A percentile compares a stretch with the other conserved stretches of the same genome.
Conservation (phyloP, 2,113 vertebrate species). For the Oreochromis aureus region DNA sequence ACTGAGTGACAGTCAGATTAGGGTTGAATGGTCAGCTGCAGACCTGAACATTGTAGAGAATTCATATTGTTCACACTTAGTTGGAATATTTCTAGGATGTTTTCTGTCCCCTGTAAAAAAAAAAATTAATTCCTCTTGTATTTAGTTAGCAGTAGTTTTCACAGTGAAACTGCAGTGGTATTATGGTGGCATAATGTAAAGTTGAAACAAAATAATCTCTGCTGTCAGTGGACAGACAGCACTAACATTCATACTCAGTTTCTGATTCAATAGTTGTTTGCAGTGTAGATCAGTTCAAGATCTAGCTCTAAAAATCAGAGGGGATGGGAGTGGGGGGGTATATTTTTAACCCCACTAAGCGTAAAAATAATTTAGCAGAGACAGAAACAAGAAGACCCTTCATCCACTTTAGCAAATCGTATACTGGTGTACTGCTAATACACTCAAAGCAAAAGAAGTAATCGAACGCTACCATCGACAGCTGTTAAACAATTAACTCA, state of each 20-base stretch:
- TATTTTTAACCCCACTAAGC: fast-evolving
- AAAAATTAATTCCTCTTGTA: fast-evolving
- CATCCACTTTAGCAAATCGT: background rate
- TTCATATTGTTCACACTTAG: background rate
- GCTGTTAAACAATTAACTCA: background rate
- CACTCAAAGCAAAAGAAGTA: background rate
- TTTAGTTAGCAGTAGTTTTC: background rate
- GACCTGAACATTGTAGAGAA: background rate
- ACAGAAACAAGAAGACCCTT: background rate
- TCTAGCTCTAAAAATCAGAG: background rate
- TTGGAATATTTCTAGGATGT: background rate
- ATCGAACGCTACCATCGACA: background rate
- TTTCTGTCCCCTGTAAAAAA: background rate
- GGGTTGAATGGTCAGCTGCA: background rate
- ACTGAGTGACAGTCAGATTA: background rate
- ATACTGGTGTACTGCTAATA: background rate
- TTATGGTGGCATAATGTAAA: background rate
- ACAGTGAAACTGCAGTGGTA: background rate
- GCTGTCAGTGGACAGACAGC: background rate
- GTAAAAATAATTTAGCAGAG: background rate
- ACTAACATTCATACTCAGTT: background rate
- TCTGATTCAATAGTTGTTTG: background rate
- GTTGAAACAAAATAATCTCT: background rate
- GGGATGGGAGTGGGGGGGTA: background rate
- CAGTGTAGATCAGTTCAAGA: background rate